Evolutionary conservation across 2,797 vertebrate genomes (phyloP), one percentile per base, ranked within the genome.

Genomic region (Spinus pinus): DNA sequence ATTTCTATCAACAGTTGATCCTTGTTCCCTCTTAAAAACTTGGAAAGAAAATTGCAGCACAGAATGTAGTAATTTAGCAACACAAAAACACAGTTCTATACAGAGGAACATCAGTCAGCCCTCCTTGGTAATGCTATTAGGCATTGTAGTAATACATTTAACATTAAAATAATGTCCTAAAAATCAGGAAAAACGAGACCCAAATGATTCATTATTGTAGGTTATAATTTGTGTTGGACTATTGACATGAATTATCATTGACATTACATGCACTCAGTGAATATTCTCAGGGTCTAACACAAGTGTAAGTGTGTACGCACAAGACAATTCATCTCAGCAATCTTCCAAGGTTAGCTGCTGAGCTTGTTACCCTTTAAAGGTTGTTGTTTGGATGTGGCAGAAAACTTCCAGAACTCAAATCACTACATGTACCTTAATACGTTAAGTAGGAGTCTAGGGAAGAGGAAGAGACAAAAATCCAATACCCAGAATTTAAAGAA

Each of bases 31-130:
- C 7, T 14, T 69, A 70, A 79, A 69, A 57, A 33, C 21, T 6
- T 22, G 8, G 6, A 64, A 69, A 12, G 3, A 80, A 90, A 82
- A 73, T 70, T 72, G 31, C 24, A 73, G 31, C 5, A 18, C 19
- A 46, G 17, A 33, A 79, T 60, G 78, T 71, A 47, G 31, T 51
- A 70, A 62, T 44, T 46, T 60, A 16, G 8, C 51, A 41, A 60
- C 35, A 58, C 62, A 39, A 57, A 67, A 79, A 42, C 5, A 28
- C 5, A 58, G 14, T 60, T 21, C 28, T 51, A 4, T 3, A 64
- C 44, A 19, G 11, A 3, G 3, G 14, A 58, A 10, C 1, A 3
- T 10, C n/a, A 75, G 30, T 31, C 9, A 54, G 4, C 4, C 6
- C 7, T 73, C 30, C 23, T 31, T 53, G 5, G 8, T 33, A 47